Evolutionary conservation across 2,888 invertebrate species (phyloP).

Genomic region (Chydorus sphaericus): DNA sequence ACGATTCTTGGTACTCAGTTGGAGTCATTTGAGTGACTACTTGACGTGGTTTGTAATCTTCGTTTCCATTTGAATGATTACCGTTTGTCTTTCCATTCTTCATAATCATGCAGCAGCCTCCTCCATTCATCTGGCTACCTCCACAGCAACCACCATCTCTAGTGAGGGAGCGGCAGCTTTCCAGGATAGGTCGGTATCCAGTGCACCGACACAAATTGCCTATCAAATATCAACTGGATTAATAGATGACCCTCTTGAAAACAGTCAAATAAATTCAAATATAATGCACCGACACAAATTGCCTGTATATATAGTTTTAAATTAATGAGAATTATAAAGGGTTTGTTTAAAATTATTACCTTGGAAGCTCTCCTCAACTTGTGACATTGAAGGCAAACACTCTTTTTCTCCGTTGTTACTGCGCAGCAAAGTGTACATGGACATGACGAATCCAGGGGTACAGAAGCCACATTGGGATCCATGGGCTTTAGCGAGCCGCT

Average conservation of each 20-base stretch:
- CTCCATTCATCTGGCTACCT: slow-evolving; percentile 16
- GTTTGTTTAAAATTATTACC: too few relatives aligned
- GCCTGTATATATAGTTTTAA: too few relatives aligned
- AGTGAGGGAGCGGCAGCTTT: slow-evolving; percentile 66
- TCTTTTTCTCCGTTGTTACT: slow-evolving; percentile 33
- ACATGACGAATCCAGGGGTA: slow-evolving; percentile 94
- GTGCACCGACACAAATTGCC: slow-evolving; percentile 80
- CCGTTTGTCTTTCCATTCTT: too few relatives aligned
- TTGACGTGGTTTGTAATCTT: too few relatives aligned
- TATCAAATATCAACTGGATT: too few relatives aligned
- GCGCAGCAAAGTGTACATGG: slow-evolving; percentile 78
- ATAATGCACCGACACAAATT: too few relatives aligned
- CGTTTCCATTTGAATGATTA: too few relatives aligned
- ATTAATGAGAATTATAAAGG: too few relatives aligned
- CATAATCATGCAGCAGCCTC: slow-evolving; percentile 16
- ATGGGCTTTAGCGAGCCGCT: slow-evolving; percentile 72
- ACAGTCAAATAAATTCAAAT: background rate
- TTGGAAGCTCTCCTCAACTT: slow-evolving; percentile 67
- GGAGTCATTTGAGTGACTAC: too few relatives aligned
- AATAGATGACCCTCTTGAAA: too few relatives aligned
- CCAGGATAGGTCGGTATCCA: slow-evolving; percentile 83
- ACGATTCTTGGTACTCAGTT: slow-evolving; percentile 33
- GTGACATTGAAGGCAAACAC: slow-evolving; percentile 55
- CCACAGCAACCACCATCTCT: slow-evolving; percentile 19
- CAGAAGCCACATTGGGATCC: slow-evolving; percentile 94